Evolutionary conservation across 2,888 invertebrate species (phyloP).

Genomic region (Limulus polyphemus): DNA sequence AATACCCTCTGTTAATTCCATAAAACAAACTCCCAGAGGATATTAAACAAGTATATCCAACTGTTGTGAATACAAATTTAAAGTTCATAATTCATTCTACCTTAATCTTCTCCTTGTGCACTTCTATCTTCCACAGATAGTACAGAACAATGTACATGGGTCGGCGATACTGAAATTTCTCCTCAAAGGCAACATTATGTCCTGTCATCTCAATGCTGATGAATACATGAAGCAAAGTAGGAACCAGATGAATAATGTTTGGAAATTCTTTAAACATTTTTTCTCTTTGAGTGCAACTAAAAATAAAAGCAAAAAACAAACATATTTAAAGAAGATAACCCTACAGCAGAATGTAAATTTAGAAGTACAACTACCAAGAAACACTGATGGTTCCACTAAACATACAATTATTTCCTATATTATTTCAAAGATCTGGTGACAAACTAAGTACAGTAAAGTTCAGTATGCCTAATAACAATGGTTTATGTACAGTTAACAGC

Average conservation of each 20-base stretch:
- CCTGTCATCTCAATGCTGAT: constrained; percentile 98
- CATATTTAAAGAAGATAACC: background rate
- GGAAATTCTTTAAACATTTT: constrained; percentile 62
- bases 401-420: no score
- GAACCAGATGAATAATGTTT: constrained; percentile 51
- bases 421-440: no score
- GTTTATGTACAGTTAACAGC: no score
- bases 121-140: constrained; percentile 70
- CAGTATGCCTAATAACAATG: no score
- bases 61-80: no score
- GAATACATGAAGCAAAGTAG: constrained; percentile 73
- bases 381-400: no score
- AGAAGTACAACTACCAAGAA: no score
- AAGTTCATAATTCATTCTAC: constrained; percentile 25
- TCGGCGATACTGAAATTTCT: constrained; percentile 88
- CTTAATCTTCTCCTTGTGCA: constrained; percentile 64
- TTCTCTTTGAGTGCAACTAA: constrained; percentile 37
- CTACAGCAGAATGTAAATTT: background rate
- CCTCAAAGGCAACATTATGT: constrained; percentile 86
- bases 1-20: no score
- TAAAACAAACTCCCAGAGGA: no score
- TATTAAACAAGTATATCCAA: no score
- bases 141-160: constrained; percentile 92
- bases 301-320: background rate
- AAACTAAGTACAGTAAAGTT: no score